Evolutionary conservation across 1,140 invertebrate species (phyloP).

Genomic region (Hypothenemus hampei): DNA sequence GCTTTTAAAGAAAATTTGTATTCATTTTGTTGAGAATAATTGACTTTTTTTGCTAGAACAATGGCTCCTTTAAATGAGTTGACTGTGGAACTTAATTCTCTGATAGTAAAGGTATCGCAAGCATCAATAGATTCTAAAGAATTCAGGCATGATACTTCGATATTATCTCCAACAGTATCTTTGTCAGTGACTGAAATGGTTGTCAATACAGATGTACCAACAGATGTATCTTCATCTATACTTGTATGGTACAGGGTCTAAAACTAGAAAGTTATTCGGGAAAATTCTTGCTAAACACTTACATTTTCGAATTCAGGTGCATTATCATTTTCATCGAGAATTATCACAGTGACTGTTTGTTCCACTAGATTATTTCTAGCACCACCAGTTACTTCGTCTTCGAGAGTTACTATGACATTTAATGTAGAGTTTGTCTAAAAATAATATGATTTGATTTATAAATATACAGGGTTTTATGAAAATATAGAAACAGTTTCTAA

Average conservation of each 20-base stretch:
- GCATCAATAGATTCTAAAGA: conserved; percentile 35
- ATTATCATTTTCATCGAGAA: conserved; percentile 87
- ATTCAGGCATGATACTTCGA: conserved; percentile 68
- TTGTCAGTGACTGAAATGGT: conserved; percentile 70
- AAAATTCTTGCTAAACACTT: conserved; percentile 38
- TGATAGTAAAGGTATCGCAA: conserved; percentile 39
- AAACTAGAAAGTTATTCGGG: conserved; percentile 1
- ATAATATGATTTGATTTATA: too few relatives aligned
- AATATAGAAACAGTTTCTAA: too few relatives aligned
- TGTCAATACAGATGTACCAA: conserved; percentile 69
- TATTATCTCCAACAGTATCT: conserved; percentile 72
- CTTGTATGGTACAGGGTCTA: conserved; percentile 74
- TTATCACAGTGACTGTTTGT: conserved; percentile 74
- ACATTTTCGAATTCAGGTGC: conserved; percentile 74
- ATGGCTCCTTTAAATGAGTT: conserved; percentile 38
- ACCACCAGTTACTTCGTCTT: conserved; percentile 63
- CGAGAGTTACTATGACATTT: conserved; percentile 68
- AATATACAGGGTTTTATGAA: background rate
- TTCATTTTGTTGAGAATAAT: conserved; percentile 32
- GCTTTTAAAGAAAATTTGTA: conserved; percentile 40
- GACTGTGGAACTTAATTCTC: conserved; percentile 30
- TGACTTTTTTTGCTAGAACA: conserved; percentile 35
- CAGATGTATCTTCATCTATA: conserved; percentile 68
- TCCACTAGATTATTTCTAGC: conserved; percentile 70
- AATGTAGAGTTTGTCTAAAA: conserved; percentile 68